Conservation (phyloP, 2,113 vertebrate species). For the Excalfactoria chinensis region DNA sequence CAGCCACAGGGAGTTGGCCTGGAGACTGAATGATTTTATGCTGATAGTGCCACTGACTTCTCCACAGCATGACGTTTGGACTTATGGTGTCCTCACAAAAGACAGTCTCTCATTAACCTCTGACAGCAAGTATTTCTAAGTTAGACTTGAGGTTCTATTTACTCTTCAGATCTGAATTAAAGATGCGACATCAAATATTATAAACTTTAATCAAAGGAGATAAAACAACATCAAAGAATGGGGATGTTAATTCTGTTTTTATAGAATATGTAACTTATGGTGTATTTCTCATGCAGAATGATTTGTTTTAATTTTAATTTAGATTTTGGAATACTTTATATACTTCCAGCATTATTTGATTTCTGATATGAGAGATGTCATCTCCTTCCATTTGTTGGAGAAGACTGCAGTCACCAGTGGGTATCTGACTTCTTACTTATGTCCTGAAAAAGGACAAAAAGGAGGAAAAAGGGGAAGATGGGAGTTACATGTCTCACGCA, state of each 20-base stretch:
- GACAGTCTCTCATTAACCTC: background rate
- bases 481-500: background rate
- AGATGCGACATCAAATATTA: background rate
- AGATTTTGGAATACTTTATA: background rate
- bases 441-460: background rate
- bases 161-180: background rate
- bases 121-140: background rate
- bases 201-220: background rate
- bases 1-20: background rate
- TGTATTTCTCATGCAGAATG: background rate
- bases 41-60: background rate
- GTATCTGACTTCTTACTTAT: background rate
- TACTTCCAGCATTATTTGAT: background rate
- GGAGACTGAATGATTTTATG: background rate
- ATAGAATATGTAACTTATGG: background rate
- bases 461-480: background rate
- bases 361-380: background rate
- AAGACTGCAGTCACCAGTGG: background rate
- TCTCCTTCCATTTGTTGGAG: background rate
- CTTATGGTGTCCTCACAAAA: background rate
- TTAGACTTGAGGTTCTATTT: background rate
- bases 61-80: background rate
- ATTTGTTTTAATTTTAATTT: background rate
- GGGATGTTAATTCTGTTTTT: background rate
- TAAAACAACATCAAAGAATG: background rate